phyloP scores from a whole-genome alignment of 2,797 vertebrate species.

The Merluccius polli region DNA sequence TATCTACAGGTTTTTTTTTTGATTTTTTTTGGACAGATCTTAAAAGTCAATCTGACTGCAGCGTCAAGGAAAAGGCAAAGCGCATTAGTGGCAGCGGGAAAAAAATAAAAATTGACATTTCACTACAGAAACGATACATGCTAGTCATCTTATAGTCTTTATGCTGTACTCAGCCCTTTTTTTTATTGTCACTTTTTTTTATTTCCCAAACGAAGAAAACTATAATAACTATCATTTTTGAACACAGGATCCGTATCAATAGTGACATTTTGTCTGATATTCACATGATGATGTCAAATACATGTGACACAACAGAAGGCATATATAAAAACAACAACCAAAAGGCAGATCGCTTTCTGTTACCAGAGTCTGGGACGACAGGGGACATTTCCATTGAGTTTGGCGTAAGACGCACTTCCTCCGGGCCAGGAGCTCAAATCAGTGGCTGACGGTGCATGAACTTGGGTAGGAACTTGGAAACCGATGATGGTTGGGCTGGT shows the following conservation, averaged over 20 bases:
- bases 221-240: not conserved
- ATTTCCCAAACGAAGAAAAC: not conserved
- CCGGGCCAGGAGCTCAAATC: not conserved
- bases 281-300: not conserved
- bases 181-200: not conserved
- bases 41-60: constrained; percentile 54
- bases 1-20: constrained; percentile 63
- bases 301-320: not conserved
- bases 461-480: not conserved
- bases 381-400: not conserved
- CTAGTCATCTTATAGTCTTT: constrained; percentile 31
- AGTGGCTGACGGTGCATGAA: not conserved
- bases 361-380: not conserved
- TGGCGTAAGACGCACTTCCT: not conserved
- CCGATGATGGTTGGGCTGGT: not conserved
- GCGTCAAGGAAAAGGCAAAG: constrained; percentile 54
- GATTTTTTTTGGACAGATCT: too few species aligned
- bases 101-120: constrained; percentile 36
- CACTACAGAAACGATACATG: constrained; percentile 40
- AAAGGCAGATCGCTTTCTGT: not conserved
- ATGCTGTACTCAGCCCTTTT: constrained; percentile 33
- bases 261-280: not conserved
- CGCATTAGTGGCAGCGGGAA: constrained; percentile 49
- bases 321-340: not conserved
- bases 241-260: not conserved